phyloP scores from a whole-genome alignment of 2,797 vertebrate genomes.

The Pseudochromis fuscus region DNA sequence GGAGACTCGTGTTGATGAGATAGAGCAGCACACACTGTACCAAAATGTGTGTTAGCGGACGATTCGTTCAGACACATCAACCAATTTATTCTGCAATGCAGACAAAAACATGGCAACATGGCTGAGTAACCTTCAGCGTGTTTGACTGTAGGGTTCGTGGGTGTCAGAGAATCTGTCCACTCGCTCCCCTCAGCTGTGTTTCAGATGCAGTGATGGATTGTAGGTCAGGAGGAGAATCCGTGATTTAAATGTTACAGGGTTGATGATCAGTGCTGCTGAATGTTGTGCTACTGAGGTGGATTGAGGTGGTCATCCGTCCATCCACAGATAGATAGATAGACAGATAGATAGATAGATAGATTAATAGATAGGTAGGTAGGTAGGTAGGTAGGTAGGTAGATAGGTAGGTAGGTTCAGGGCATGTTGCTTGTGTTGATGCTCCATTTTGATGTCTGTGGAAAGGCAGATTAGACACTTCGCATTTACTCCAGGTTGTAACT shows the following conservation, averaged over 20 bases:
- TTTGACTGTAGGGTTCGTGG: constrained; percentile 21
- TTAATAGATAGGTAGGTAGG: not conserved
- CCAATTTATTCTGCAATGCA: constrained; percentile 77
- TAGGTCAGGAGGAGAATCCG: constrained; percentile 56
- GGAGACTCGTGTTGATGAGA: constrained; percentile 19
- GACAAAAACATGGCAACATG: constrained; percentile 58
- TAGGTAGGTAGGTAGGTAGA: constrained; percentile 15
- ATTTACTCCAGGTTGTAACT: constrained; percentile 35
- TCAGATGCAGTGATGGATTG: constrained; percentile 29
- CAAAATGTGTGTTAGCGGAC: constrained; percentile 58
- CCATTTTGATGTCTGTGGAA: constrained; percentile 24
- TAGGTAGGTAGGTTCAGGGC: not conserved
- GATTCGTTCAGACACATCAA: constrained; percentile 55
- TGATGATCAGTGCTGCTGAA: constrained; percentile 14
- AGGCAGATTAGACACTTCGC: constrained; percentile 24
- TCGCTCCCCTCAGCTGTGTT: constrained; percentile 3
- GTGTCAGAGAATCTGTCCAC: constrained; percentile 26
- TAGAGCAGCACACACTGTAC: constrained; percentile 61
- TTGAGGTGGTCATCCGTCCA: constrained; percentile 5
- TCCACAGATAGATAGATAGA: constrained; percentile 1
- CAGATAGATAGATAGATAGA: constrained; percentile 1
- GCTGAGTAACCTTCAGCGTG: constrained; percentile 58
- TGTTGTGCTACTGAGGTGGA: constrained; percentile 19
- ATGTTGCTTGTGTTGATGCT: not conserved
- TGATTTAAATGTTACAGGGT: constrained; percentile 8